A percentile compares a stretch with the other conserved stretches of the same genome.
These are phyloP conservation scores for Ametastegia equiseti DNA, from an alignment of 2,888 invertebrate species.

Conservation along the genomic window DNA sequence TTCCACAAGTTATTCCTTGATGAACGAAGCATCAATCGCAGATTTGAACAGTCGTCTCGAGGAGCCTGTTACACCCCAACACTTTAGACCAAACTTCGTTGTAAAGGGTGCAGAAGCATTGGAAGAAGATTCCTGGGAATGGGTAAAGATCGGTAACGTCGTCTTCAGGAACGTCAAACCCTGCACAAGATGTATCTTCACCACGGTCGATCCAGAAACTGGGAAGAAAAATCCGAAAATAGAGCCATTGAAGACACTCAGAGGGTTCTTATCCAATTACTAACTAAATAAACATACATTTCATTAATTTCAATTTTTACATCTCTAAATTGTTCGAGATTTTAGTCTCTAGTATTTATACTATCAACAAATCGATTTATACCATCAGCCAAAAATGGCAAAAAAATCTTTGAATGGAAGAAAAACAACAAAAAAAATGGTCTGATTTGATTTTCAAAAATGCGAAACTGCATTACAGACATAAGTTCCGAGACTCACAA, in stretches of 20 bases:
- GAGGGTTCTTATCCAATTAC: constrained; percentile 76
- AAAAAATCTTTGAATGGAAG: not conserved
- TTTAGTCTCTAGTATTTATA: not conserved
- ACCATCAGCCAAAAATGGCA: not conserved
- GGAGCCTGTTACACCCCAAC: constrained; percentile 77
- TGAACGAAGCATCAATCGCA: constrained; percentile 82
- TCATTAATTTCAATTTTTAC: not conserved
- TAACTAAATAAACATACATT: too few relatives aligned
- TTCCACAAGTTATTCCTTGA: constrained; percentile 82
- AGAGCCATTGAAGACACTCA: constrained; percentile 83
- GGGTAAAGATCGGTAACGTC: constrained; percentile 83
- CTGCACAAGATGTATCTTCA: constrained; percentile 85
- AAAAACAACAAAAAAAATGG: not conserved
- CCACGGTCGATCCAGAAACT: constrained; percentile 84
- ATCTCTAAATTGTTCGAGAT: not conserved
- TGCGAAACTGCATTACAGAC: not conserved
- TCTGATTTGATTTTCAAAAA: not conserved
- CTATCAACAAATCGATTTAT: too few relatives aligned
- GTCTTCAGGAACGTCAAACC: constrained; percentile 82
- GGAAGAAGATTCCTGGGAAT: constrained; percentile 86
- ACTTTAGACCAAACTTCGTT: constrained; percentile 86
- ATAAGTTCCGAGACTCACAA: too few relatives aligned
- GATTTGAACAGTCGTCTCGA: constrained; percentile 82
- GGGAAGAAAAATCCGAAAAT: constrained; percentile 79
- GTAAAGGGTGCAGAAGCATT: constrained; percentile 79